phyloP scores from a whole-genome alignment of 2,888 invertebrate species.

The Drosophila koepferae region DNA sequence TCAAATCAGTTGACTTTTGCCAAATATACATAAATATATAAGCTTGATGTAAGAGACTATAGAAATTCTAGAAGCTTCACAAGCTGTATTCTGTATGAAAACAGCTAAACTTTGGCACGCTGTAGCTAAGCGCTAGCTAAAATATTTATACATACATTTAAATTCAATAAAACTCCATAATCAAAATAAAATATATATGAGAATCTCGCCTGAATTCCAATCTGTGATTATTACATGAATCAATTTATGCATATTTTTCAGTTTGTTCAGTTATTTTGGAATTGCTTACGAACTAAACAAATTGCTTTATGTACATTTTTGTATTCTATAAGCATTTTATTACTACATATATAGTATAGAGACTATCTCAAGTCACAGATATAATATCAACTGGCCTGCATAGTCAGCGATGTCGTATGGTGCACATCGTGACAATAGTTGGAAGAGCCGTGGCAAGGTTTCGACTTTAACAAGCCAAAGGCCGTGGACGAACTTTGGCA shows the following conservation, averaged over 20 bases:
- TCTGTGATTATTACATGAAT: too few species aligned
- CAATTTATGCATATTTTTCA: too few species aligned
- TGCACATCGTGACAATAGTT: constrained; percentile 51
- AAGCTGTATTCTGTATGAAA: not conserved
- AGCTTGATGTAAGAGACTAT: not conserved
- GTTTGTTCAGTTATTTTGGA: too few species aligned
- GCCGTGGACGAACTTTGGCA: constrained; percentile 55
- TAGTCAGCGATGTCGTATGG: constrained; percentile 28
- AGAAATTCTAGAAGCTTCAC: not conserved
- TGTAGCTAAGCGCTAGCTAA: too few species aligned
- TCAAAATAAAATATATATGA: too few species aligned
- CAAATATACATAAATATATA: not conserved
- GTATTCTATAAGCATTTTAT: not conserved
- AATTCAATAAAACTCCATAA: too few species aligned
- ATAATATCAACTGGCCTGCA: constrained; percentile 1
- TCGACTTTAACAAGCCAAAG: constrained; percentile 55
- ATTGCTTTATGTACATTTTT: not conserved
- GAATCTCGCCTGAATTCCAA: too few species aligned
- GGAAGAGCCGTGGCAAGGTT: constrained; percentile 57
- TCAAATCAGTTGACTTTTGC: not conserved
- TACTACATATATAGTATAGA: not conserved
- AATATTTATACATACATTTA: too few species aligned
- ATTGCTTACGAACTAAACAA: too few species aligned
- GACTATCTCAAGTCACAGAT: not conserved
- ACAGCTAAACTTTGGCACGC: not conserved